A percentile compares a stretch with the other conserved stretches of the same genome.
phyloP scores from a whole-genome alignment of 2,888 invertebrate genomes.

The Choristoneura rosaceana region DNA sequence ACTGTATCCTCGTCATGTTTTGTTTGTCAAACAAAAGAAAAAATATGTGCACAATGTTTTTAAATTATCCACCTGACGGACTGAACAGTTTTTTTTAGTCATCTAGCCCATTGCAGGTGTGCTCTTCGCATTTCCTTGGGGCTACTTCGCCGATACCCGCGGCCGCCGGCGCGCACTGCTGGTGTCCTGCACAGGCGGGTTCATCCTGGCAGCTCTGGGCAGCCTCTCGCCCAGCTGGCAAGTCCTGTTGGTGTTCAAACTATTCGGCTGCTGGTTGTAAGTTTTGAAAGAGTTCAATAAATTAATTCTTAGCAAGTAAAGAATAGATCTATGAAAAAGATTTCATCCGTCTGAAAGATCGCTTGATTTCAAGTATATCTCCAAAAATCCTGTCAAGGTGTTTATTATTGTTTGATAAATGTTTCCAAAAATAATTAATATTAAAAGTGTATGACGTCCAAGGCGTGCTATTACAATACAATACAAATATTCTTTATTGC shows the following conservation, averaged over 20 bases:
- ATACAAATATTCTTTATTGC: too few relatives aligned
- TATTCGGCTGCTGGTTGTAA: slow-evolving; percentile 87
- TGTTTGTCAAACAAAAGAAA: too few relatives aligned
- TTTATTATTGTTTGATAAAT: too few relatives aligned
- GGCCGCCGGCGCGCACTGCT: slow-evolving; percentile 87
- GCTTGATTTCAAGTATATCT: neutral
- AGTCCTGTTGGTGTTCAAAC: slow-evolving; percentile 84
- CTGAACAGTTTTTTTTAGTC: too few relatives aligned
- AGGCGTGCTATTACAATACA: too few relatives aligned
- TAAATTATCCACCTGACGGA: too few relatives aligned
- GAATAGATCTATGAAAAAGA: neutral
- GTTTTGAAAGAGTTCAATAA: slow-evolving; percentile 45
- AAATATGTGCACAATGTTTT: too few relatives aligned
- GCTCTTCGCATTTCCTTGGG: slow-evolving; percentile 85
- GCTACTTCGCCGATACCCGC: slow-evolving; percentile 89
- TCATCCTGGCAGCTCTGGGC: slow-evolving; percentile 79
- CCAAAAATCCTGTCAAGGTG: too few relatives aligned
- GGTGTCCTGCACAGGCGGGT: slow-evolving; percentile 74
- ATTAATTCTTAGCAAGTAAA: too few relatives aligned
- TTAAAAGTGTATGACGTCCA: too few relatives aligned
- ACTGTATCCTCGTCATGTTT: too few relatives aligned
- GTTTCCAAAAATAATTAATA: too few relatives aligned
- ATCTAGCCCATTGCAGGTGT: slow-evolving; percentile 63
- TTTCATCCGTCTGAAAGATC: neutral
- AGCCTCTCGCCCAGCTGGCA: slow-evolving; percentile 84